Evolutionary conservation across 2,797 vertebrate species (phyloP).

Genomic region (Hemitrygon akajei): DNA sequence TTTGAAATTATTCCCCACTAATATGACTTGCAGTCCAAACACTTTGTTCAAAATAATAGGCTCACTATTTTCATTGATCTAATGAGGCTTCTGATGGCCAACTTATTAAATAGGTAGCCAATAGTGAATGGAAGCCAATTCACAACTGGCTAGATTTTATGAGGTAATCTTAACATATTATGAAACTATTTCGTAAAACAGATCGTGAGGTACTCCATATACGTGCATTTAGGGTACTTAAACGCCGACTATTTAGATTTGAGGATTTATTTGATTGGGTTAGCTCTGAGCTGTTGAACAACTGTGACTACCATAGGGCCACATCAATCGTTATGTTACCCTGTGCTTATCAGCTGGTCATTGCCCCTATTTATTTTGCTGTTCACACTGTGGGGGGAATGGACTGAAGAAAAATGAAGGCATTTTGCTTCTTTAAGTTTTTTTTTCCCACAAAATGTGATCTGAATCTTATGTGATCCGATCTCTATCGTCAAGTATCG

Average conservation of each 20-base stretch:
- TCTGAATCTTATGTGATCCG: not conserved
- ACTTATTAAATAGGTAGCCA: not conserved
- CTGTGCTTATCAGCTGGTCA: not conserved
- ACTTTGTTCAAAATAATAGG: not conserved
- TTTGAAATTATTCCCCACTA: not conserved
- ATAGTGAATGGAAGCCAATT: not conserved
- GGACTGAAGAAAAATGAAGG: not conserved
- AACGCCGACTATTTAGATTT: no score
- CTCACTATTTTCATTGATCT: not conserved
- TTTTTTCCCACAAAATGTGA: not conserved
- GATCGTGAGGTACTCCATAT: no score
- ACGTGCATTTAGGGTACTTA: no score
- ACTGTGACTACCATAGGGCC: not conserved
- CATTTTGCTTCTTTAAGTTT: no score
- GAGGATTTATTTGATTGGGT: not conserved
- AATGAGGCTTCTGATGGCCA: not conserved
- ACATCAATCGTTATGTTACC: not conserved
- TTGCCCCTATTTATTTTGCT: not conserved
- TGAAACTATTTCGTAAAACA: not conserved
- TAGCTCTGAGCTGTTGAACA: not conserved
- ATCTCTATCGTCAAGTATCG: not conserved
- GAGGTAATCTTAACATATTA: not conserved
- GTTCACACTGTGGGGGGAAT: not conserved
- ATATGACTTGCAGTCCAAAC: constrained; percentile 42
- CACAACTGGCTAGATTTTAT: no score